Base-by-base conservation (phyloP, 2,797 vertebrate genomes). In the Pseudotriccus pelzelni region DNA sequence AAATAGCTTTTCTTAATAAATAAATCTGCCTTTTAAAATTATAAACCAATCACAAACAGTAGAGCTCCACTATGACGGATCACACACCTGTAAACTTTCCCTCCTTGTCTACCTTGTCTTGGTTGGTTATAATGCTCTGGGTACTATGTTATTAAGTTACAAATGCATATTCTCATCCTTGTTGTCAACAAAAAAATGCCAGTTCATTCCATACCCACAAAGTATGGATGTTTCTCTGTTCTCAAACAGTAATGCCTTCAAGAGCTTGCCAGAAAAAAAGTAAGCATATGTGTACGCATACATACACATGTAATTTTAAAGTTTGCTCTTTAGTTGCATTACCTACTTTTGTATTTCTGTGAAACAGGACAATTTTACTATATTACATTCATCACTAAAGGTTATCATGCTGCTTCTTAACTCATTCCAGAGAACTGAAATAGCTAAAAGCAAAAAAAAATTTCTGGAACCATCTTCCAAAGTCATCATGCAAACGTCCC, bases 251-350 rank as follows among this genome's bases (percentile, higher is more conserved):
- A 84, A 76, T 5, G 19, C 7, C 24, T 80, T 55, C n/a, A 70
- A 59, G 25, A 70, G 8, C 27, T 56, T 53, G 34, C 87, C 32
- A 41, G 25, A 12, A 23, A 89, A 89, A 36, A 85, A 78, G 7
- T 0, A 87, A 44, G 21, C 1, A 4, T 1, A 8, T 5, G 6
- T 17, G 14, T 44, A 47, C 5, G 6, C 37, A 34, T 34, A 14
- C 32, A 66, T 14, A 36, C 7, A 59, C 4, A 41, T 22, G 9
- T 41, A 43, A 46, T 82, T 84, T 63, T 67, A 12, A 77, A 67
- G 27, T 68, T 46, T 64, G 13, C 7, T 72, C 18, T 60, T 53
- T 30, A 39, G 37, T 16, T 72, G 23, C 7, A 4, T 41, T 34
- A 36, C 11, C 1, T 11, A 10, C 8, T 55, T 74, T 37, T 39